Base-by-base conservation (phyloP, 2,797 vertebrate species). In the Brotula barbata region DNA sequence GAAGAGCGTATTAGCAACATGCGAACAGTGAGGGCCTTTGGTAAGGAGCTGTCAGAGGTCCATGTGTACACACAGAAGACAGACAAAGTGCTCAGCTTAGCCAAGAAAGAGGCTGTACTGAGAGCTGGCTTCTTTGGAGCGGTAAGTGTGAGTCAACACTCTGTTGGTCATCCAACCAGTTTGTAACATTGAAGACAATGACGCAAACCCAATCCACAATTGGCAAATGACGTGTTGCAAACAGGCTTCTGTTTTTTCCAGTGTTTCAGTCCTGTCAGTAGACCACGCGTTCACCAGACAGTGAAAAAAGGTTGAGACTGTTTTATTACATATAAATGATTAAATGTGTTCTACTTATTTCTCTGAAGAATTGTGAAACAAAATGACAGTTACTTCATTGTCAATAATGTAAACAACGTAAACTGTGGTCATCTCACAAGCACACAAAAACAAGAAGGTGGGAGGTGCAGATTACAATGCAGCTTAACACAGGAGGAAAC, bases 1-100 rank as follows among this genome's bases (percentile, higher is more conserved):
- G 97, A 99, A 77, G 97, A 99, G 77, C 92, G 94, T 12, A 95
- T 99, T 28, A 92, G 96, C 84, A 99, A 96, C 77, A 80, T 99
- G 64, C 89, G 97, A 75, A 99, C 97, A 1, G 95, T 99, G 63
- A 90, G 97, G 54, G 95, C 95, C 40, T 99, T 99, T 66, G 95
- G 94, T 16, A 97, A 98, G 82, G 97, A 99, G 86, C 63, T 92
- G 75, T 85, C 85, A 5, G 97, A 99, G 81, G 92, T 95, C 60
- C 64, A 82, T 55, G 89, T 87, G 17, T 99, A 99, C 33, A 80
- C 70, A 17, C 75, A 80, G 77, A 95, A 90, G 82, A 85, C 93
- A 14, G 91, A 94, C 59, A 25, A 82, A 0, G 92, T 99, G 55
- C 88, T 98, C 40, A 85, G 86, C 6, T 82, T 99, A 73, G 93